Evolutionary conservation across 1,140 invertebrate species (phyloP), one percentile per base, ranked within the genome.

Genomic region (Halictus rubicundus): DNA sequence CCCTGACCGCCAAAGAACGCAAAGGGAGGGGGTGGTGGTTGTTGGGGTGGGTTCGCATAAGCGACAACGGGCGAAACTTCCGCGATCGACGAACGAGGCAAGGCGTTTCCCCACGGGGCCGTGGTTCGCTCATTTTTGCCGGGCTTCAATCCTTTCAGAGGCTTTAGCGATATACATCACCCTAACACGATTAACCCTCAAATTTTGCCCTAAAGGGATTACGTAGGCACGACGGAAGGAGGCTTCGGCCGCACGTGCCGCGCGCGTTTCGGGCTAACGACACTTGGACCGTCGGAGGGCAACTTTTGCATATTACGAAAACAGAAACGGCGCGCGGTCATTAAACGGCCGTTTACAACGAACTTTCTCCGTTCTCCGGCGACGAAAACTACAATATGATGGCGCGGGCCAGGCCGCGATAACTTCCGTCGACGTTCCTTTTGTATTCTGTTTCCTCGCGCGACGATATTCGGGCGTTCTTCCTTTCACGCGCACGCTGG

Each of bases 111-210:
- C 42, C 54, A 12, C 42, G 42, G 10, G 49, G 16, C 49, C 16
- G 16, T 21, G 49, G 69, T 70, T 78, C 66, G 74, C 63, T 80
- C 66, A 86, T 86, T 81, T 88, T 86, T 83, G 80, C 82, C 78
- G 68, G 88, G 88, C 83, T 89, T 89, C 88, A 61, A 85, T 82
- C 65, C 78, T 83, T 89, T 88, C 79, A 85, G 66, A 75, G 88
- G 88, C 82, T 89, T 89, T 65, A 65, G 70, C 74, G 75, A 83
- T 76, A 57, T 70, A 57, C 54, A 81, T 81, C 87, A 80, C 68
- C 32, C 61, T 84, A 86, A 82, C 69, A 63, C 76, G 86, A 85
- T 84, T 80, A 73, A 74, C 72, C 75, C 63, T 80, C 80, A 73
- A 80, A 84, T 82, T 84, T 77, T 72, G 54, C 65, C 69, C 77